These are phyloP conservation scores for Pyrgus malvae DNA, from an alignment of 2,888 invertebrate species.

Conservation along the genomic window DNA sequence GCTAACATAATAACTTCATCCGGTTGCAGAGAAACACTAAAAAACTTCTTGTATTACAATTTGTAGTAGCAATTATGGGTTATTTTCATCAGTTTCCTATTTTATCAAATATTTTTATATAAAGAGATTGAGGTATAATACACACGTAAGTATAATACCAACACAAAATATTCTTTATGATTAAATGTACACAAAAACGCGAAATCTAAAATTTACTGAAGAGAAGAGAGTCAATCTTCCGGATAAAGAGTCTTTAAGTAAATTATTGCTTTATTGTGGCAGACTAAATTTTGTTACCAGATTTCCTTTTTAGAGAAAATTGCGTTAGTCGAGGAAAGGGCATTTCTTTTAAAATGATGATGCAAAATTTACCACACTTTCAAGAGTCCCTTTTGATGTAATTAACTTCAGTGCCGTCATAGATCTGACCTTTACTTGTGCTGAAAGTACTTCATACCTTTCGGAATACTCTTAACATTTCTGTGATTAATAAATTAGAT, in stretches of 20 bases:
- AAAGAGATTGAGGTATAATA: too few species aligned
- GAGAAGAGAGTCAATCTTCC: not conserved
- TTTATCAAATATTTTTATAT: too few species aligned
- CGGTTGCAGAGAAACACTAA: too few species aligned
- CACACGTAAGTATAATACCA: too few species aligned
- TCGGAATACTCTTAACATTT: too few species aligned
- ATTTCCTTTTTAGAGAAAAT: conserved; percentile 45
- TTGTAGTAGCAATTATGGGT: too few species aligned
- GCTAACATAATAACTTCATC: not conserved
- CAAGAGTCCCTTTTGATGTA: not conserved
- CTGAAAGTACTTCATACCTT: not conserved
- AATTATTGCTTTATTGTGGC: conserved; percentile 23
- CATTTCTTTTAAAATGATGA: not conserved
- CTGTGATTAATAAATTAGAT: not conserved
- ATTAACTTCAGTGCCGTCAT: not conserved
- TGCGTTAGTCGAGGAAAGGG: conserved; percentile 44
- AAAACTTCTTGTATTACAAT: too few species aligned
- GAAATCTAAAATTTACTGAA: not conserved
- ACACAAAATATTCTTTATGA: too few species aligned
- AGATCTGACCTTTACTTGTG: not conserved
- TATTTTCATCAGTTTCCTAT: too few species aligned
- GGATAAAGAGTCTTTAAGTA: conserved; percentile 24
- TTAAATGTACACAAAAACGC: too few species aligned
- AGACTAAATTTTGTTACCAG: conserved; percentile 46
- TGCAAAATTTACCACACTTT: not conserved